Percentiles rank a stretch among this genome's conserved stretches.
phyloP scores from a whole-genome alignment of 2,113 vertebrate genomes.

The Platycercus adscitus region DNA sequence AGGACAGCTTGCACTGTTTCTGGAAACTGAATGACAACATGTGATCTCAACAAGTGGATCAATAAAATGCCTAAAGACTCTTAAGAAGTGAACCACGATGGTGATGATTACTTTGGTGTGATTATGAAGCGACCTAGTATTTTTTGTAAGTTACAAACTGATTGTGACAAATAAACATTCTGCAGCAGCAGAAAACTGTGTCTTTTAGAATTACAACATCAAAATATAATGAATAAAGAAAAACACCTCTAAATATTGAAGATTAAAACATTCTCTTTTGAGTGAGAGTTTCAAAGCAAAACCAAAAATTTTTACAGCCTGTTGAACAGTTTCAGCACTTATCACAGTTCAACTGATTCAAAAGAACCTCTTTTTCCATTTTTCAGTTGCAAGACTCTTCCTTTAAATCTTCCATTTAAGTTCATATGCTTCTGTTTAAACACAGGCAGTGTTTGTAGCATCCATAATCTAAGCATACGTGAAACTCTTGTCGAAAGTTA shows the following conservation, averaged over 20 bases:
- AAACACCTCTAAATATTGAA: neutral
- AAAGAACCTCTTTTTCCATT: neutral
- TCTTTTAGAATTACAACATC: neutral
- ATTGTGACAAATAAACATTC: neutral
- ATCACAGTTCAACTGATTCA: neutral
- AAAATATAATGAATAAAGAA: neutral
- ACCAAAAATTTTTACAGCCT: fast-evolving
- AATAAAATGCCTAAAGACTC: neutral
- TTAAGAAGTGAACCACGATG: neutral
- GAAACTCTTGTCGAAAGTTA: neutral
- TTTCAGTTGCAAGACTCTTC: neutral
- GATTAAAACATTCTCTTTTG: neutral
- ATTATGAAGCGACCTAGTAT: neutral
- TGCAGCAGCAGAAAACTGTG: neutral
- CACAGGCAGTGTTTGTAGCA: neutral
- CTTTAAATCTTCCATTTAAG: neutral
- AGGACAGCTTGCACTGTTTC: neutral
- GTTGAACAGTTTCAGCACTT: neutral
- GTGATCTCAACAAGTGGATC: neutral
- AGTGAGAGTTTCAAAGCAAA: neutral
- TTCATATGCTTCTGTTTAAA: neutral
- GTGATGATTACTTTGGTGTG: neutral
- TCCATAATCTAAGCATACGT: neutral
- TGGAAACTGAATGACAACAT: neutral
- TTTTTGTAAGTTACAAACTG: neutral